Base-by-base conservation (phyloP, 2,888 invertebrate species). In the Chymomyza fuscimana region DNA sequence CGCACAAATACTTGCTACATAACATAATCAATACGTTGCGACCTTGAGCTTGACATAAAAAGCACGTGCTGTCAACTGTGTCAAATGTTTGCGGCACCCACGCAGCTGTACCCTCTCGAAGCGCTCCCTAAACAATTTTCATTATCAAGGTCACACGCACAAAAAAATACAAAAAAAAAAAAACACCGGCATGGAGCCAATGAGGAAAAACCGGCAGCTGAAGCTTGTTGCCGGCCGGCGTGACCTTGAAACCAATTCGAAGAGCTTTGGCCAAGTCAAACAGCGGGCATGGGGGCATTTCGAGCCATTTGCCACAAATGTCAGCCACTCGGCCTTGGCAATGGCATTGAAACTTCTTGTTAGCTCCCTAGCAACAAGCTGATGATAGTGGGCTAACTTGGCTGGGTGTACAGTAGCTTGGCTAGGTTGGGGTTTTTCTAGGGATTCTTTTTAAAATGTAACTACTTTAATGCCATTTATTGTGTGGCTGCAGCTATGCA, bases 41-140 rank as follows among this genome's bases (percentile, higher is more conserved):
- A 72, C 83, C 83, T 83, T 83, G 86, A 67, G 64, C 72, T 79
- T 36, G 62, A 67, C 76, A 75, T 78, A 79, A 82, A 79, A 76
- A 82, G 86, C 83, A 83, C 82, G 83, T 85, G 82, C 81, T 76
- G 70, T 74, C 86, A 79, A 83, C 86, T 85, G 86, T 85, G 86
- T 76, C 81, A 79, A 71, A 63, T 68, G 67, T 65, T 40, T n/a
- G 64, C 16, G 69, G 64, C 67, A 19, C 77, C 73, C 75, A 71
- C 73, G 40, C 59, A 58, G 32, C 74, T 62, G 56, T 19, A 10
- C 54, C 63, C 70, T 52, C 59, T 62, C 63, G 67, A 12, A 58
- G 25, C 29, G 74, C 76, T 73, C 78, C 81, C 81, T 86, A 83
- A 80, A 77, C 85, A 69, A 61, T 64, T 80, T 76, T 72, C 80